Conservation (phyloP, 2,888 invertebrate genomes). For the Prosopocoilus inquinatus region DNA sequence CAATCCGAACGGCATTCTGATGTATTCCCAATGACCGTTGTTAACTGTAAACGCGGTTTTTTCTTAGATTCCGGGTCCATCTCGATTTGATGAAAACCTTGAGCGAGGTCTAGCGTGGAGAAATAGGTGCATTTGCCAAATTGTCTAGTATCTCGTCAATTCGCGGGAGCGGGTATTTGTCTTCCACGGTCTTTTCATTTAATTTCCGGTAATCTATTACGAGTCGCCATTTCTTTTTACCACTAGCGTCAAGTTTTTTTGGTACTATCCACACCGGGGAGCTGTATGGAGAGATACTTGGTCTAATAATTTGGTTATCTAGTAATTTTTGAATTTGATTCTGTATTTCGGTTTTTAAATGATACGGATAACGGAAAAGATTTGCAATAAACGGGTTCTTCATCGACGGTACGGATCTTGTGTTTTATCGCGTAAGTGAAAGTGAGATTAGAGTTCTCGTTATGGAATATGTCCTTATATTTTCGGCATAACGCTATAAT, state of each 20-base stretch:
- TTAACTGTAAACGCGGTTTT: slow-evolving; percentile 38
- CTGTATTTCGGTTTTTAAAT: slow-evolving; percentile 31
- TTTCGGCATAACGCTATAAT: slow-evolving; percentile 8
- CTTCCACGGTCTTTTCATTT: slow-evolving; percentile 35
- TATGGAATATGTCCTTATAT: slow-evolving; percentile 10
- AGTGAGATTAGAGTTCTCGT: slow-evolving; percentile 5
- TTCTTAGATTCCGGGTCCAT: slow-evolving; percentile 26
- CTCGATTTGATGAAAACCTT: slow-evolving; percentile 40
- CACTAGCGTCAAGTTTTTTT: slow-evolving; percentile 30
- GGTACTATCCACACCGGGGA: slow-evolving; percentile 24
- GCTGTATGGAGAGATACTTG: slow-evolving; percentile 23
- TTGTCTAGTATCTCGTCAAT: slow-evolving; percentile 38
- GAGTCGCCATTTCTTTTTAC: slow-evolving; percentile 27
- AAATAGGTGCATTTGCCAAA: slow-evolving; percentile 37
- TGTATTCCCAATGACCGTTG: slow-evolving; percentile 32
- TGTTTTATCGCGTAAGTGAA: slow-evolving; percentile 30
- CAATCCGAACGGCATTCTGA: slow-evolving; percentile 33
- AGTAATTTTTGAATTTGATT: slow-evolving; percentile 27
- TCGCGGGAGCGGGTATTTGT: slow-evolving; percentile 27
- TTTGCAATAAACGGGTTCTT: slow-evolving; percentile 26
- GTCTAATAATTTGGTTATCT: slow-evolving; percentile 27
- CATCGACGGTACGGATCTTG: slow-evolving; percentile 21
- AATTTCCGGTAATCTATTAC: slow-evolving; percentile 29
- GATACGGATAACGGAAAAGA: slow-evolving; percentile 31
- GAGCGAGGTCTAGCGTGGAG: slow-evolving; percentile 35